phyloP scores from a whole-genome alignment of 2,113 vertebrate genomes.

The Scolopax mira region DNA sequence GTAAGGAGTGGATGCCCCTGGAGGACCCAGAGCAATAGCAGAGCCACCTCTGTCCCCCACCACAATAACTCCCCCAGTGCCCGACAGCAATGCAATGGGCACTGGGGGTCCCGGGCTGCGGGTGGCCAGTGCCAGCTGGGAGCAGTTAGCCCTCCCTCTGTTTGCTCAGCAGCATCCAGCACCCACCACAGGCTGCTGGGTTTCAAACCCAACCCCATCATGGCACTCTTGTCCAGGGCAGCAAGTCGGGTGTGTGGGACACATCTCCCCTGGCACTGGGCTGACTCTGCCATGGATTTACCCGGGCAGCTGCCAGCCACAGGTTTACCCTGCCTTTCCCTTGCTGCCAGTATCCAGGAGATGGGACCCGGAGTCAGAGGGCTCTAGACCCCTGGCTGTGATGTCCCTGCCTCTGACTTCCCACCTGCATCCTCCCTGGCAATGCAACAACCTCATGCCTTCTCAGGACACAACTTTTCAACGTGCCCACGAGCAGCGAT shows the following conservation, averaged over 20 bases:
- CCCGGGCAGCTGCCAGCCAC: neutral
- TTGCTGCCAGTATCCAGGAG: neutral
- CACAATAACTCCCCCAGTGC: accelerated
- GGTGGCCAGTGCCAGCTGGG: neutral
- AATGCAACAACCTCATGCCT: neutral
- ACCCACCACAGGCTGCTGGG: accelerated
- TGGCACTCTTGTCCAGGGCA: neutral
- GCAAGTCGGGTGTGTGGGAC: neutral
- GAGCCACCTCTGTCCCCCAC: neutral
- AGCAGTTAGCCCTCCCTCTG: neutral
- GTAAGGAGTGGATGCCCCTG: neutral
- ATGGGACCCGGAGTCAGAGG: accelerated
- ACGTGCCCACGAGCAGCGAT: accelerated
- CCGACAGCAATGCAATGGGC: neutral
- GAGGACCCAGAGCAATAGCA: neutral
- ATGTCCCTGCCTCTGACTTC: neutral
- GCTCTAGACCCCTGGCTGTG: neutral
- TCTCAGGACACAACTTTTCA: neutral
- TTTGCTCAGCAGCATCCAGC: neutral
- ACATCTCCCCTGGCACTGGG: accelerated
- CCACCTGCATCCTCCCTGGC: neutral
- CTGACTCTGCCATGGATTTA: neutral
- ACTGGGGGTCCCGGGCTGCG: neutral
- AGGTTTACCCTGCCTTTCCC: accelerated
- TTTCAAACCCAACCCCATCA: accelerated